Evolutionary conservation across 2,888 invertebrate species (phyloP).

Genomic region (Trichacis sp.): DNA sequence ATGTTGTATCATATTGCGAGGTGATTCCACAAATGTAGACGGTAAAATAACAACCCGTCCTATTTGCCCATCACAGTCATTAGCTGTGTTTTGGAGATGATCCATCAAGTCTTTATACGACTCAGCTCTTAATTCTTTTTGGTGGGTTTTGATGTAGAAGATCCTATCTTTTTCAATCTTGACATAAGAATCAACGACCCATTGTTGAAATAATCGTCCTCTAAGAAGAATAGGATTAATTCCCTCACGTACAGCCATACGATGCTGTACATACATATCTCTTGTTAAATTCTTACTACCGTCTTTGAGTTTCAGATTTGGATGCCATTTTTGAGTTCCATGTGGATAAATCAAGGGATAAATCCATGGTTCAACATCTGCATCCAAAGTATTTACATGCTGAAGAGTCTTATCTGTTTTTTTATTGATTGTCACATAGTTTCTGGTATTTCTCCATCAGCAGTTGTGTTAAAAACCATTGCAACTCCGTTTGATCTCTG

Average conservation of each 20-base stretch:
- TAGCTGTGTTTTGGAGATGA: constrained; percentile 18
- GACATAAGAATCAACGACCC: no score
- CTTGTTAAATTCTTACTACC: constrained; percentile 13
- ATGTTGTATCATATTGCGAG: no score
- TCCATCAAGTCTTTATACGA: constrained; percentile 29
- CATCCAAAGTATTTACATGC: constrained; percentile 39
- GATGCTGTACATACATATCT: constrained; percentile 10
- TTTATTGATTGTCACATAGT: constrained; percentile 34
- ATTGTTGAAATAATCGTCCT: constrained; percentile 12
- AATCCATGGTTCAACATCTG: constrained; percentile 43
- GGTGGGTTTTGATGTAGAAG: constrained; percentile 17
- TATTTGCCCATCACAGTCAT: constrained; percentile 13
- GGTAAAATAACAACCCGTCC: constrained; percentile 29
- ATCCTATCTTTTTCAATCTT: no score
- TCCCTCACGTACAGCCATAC: constrained; percentile 13
- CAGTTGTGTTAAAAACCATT: constrained; percentile 37
- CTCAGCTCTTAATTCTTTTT: constrained; percentile 26
- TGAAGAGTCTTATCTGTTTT: constrained; percentile 30
- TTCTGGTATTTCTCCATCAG: constrained; percentile 44
- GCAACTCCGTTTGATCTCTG: constrained; percentile 36
- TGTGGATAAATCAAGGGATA: constrained; percentile 44
- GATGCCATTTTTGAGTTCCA: constrained; percentile 38
- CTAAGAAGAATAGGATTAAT: no score
- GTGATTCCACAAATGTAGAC: no score
- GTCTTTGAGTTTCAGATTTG: constrained; percentile 7